Conservation (phyloP, 1,140 invertebrate species). For the Radopholus similis region DNA sequence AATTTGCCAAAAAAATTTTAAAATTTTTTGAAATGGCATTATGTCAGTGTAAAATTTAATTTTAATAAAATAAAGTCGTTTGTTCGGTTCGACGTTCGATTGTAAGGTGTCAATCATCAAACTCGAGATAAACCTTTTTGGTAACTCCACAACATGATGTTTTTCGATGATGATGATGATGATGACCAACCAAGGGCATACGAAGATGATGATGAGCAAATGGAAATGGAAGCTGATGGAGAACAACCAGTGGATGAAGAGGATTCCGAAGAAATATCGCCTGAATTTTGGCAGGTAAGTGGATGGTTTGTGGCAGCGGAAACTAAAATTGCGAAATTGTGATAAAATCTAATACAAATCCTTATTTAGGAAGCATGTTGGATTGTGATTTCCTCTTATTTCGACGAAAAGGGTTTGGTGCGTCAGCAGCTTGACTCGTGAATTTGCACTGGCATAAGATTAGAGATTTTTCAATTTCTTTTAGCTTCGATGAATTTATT, state of each 20-base stretch:
- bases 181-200: constrained; percentile 13
- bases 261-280: constrained; percentile 47
- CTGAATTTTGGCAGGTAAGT: constrained; percentile 56
- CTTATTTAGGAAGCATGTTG: constrained; percentile 99
- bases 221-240: constrained; percentile 29
- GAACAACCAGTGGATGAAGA: constrained; percentile 27
- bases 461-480: not conserved
- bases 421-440: constrained; percentile 81
- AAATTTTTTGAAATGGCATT: no score
- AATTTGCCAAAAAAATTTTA: no score
- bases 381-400: constrained; percentile 98
- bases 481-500: constrained; percentile 97
- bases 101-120: no score
- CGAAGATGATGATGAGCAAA: constrained; percentile 35
- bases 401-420: constrained; percentile 98
- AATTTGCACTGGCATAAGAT: not conserved
- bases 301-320: no score
- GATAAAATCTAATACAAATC: not conserved
- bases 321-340: not conserved
- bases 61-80: no score
- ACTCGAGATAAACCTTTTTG: no score
- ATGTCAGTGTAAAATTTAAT: no score
- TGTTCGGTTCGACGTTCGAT: no score
- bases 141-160: no score
- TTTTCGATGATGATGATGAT: constrained; percentile 23